Percentiles rank a stretch among this genome's conserved stretches.
Conservation (phyloP, 2,888 invertebrate genomes). For the Heteromyza rotundicornis region DNA sequence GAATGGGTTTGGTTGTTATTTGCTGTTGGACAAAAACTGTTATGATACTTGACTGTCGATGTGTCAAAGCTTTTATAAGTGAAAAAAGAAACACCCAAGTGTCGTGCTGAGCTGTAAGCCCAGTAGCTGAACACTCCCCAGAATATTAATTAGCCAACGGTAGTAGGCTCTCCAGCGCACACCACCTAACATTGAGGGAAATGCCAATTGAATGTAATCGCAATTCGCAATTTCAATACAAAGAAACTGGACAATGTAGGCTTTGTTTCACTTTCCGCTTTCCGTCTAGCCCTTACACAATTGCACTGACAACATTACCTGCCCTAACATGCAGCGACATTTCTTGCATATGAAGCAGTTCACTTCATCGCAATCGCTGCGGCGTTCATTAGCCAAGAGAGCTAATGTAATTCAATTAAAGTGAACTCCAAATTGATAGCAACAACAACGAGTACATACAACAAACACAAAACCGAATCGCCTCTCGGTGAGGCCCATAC, state of each 20-base stretch:
- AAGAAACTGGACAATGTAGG: background rate
- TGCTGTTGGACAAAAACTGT: conserved; percentile 36
- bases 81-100: background rate
- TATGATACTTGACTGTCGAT: conserved; percentile 37
- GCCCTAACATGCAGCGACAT: background rate
- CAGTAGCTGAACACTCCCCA: background rate
- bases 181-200: background rate
- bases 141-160: background rate
- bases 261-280: background rate
- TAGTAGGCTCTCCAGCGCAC: background rate
- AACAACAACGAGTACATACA: too few relatives aligned
- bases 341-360: conserved; percentile 4
- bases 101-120: background rate
- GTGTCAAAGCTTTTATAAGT: conserved; percentile 46
- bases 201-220: background rate
- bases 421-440: background rate
- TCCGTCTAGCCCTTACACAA: background rate
- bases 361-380: background rate
- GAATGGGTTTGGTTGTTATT: conserved; percentile 26
- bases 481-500: background rate
- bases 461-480: too few relatives aligned
- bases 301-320: background rate
- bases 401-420: background rate
- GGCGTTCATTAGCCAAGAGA: background rate
- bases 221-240: background rate